Evolutionary conservation across 2,888 invertebrate species (phyloP), one percentile per base, ranked within the genome.

Genomic region (Stenodera caucasica): DNA sequence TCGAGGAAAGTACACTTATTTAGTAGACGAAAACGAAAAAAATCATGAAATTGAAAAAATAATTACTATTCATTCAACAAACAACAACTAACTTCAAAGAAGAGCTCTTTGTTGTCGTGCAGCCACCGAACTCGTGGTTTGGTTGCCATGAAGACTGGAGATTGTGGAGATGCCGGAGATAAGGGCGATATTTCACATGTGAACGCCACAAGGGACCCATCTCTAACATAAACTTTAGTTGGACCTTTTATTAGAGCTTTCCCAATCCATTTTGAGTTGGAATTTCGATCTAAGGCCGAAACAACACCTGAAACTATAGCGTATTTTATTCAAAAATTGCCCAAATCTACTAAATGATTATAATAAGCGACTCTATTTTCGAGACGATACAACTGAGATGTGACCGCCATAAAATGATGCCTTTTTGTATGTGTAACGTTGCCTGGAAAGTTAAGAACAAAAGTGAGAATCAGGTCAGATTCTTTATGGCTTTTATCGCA

Each of bases 211-310:
- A 83, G 83, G 67, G 84, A 83, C 52, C 85, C 85, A 60, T 79
- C 77, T 61, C 81, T 80, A 58, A 84, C 83, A 73, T 80, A 82
- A 72, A 83, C 83, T 76, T 85, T 84, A 51, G 81, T 78, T 9
- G 84, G 84, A 53, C 85, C 85, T 75, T 82, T 81, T 75, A 86
- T 85, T 61, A 80, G 79, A 35, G 85, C 83, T 60, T 80, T 68
- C 40, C 74, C 71, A 32, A 75, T 64, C 74, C 74, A 75, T 69
- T 72, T 73, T 23, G 73, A 72, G 56, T 67, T 65, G 32, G 53
- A 18, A 15, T 18, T 23, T 15, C 40, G 40, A 18, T 40, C 57
- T 15, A 51, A 50, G 18, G 52, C 57, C 5, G 49, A n/a, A 9
- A 9, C 5, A 4, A 53, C 52, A 57, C 59, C 67, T 66, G 58